phyloP scores from a whole-genome alignment of 2,888 invertebrate species.

The Orthosia gothica region DNA sequence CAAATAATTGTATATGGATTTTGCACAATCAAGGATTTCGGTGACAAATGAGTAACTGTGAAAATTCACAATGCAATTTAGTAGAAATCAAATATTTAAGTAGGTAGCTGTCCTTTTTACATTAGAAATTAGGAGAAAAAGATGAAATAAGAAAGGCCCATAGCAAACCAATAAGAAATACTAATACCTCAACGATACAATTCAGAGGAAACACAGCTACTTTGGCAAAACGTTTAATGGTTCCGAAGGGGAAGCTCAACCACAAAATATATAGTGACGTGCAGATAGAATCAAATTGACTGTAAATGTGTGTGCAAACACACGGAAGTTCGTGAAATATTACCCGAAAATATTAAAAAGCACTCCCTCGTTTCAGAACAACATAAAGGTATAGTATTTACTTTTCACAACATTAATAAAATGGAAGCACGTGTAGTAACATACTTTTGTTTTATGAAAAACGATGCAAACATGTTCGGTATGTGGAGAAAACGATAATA shows the following conservation, averaged over 20 bases:
- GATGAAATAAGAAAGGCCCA: not conserved
- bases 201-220: slow-evolving; percentile 4
- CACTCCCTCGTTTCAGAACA: not conserved
- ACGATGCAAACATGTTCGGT: not conserved
- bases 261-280: slow-evolving; percentile 15
- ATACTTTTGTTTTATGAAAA: not conserved
- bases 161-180: not conserved
- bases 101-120: too few relatives aligned
- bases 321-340: slow-evolving; percentile 24
- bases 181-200: not conserved
- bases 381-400: not conserved
- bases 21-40: not conserved
- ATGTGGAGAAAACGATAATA: not conserved
- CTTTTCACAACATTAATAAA: slow-evolving; percentile 9
- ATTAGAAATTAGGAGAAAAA: not conserved
- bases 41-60: not conserved
- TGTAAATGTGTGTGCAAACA: slow-evolving; percentile 28
- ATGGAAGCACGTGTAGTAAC: not conserved
- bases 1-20: too few relatives aligned
- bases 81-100: not conserved
- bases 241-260: not conserved
- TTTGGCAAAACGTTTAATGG: slow-evolving; percentile 1
- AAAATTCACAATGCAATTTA: not conserved
- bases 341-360: slow-evolving; percentile 22
- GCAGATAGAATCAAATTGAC: slow-evolving; percentile 45